Evolutionary conservation across 2,113 vertebrate species (phyloP).

Genomic region (Pseudorhombus dupliciocellatus): DNA sequence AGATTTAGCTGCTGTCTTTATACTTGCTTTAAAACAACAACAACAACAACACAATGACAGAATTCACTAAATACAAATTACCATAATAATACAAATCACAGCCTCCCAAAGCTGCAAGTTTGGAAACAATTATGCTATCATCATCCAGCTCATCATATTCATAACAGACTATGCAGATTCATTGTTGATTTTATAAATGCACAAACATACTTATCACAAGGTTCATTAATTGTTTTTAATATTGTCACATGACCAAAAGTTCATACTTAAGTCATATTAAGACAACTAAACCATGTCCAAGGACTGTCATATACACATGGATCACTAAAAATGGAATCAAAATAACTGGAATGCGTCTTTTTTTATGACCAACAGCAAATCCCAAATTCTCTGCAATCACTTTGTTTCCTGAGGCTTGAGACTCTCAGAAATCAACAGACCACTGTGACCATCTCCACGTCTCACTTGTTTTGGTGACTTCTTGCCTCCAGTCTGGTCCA

Average conservation of each 20-base stretch:
- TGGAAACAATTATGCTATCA: background rate
- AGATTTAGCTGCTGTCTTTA: no score
- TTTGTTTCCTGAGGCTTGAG: background rate
- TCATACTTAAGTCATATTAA: no score
- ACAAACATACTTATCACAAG: no score
- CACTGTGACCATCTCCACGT: slow-evolving; percentile 5
- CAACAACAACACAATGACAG: no score
- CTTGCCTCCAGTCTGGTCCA: background rate
- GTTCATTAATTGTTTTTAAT: background rate
- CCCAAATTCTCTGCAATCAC: background rate
- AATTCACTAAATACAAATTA: no score
- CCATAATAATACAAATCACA: no score
- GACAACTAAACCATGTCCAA: no score
- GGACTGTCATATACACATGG: no score
- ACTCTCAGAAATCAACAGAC: slow-evolving; percentile 7
- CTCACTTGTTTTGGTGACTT: slow-evolving; percentile 6
- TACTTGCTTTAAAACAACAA: no score
- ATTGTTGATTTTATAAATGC: no score
- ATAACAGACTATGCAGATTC: background rate
- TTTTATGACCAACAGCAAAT: background rate
- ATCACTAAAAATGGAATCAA: background rate
- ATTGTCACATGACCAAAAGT: background rate
- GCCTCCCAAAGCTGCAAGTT: no score
- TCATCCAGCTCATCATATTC: background rate
- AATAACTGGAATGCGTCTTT: no score